A percentile compares a stretch with the other conserved stretches of the same genome.
phyloP scores from a whole-genome alignment of 2,888 invertebrate genomes.

The Leptinotarsa tumamoca region DNA sequence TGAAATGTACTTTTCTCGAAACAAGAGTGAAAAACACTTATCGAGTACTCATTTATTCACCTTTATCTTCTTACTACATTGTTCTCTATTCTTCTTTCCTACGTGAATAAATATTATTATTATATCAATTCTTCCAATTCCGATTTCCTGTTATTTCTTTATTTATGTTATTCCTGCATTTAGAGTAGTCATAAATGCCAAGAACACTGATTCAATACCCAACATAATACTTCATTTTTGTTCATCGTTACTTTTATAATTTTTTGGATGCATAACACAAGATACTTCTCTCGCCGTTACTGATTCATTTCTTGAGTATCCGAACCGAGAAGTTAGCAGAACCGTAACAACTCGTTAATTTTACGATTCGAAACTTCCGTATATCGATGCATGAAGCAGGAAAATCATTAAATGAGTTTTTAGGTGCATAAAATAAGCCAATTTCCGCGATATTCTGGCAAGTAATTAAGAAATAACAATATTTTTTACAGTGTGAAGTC shows the following conservation, averaged over 20 bases:
- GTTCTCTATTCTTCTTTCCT: too few species aligned
- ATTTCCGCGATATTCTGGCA: background rate
- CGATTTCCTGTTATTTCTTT: too few species aligned
- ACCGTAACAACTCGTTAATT: constrained; percentile 12
- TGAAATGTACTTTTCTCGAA: too few species aligned
- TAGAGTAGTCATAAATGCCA: background rate
- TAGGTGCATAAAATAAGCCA: background rate
- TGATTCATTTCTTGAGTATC: background rate
- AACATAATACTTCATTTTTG: background rate
- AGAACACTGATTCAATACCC: background rate
- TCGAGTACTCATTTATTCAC: too few species aligned
- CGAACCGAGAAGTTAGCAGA: constrained; percentile 14
- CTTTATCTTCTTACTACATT: too few species aligned
- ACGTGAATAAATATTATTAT: too few species aligned
- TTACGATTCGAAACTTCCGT: constrained; percentile 15
- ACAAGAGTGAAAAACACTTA: too few species aligned
- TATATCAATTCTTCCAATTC: too few species aligned
- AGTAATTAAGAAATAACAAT: background rate
- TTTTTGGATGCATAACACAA: background rate
- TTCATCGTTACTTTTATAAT: background rate
- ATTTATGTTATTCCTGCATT: too few species aligned
- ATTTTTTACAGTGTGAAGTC: too few species aligned
- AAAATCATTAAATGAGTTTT: constrained; percentile 3
- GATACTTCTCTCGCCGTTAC: background rate
- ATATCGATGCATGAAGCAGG: constrained; percentile 5